phyloP scores from a whole-genome alignment of 2,888 invertebrate genomes.

The Eumerus sabulonum region DNA sequence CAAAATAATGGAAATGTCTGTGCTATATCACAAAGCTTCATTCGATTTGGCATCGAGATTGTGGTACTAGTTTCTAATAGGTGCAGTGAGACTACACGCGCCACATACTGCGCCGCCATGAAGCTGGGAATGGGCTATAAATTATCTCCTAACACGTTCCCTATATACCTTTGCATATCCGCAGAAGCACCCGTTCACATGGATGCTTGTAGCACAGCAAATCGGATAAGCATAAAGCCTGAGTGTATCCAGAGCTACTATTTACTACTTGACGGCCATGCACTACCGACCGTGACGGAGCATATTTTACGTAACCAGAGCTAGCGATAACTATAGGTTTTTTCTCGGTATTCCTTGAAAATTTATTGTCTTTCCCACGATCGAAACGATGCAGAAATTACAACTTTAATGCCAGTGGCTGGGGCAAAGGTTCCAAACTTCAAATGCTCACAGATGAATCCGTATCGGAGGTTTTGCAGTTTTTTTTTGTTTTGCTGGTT shows the following conservation, averaged over 20 bases:
- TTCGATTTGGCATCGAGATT: slow-evolving; percentile 59
- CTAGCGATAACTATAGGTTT: slow-evolving; percentile 14
- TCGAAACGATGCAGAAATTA: slow-evolving; percentile 26
- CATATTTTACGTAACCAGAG: slow-evolving; percentile 48
- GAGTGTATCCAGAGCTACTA: slow-evolving; percentile 30
- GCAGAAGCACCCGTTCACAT: too few species aligned
- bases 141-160: slow-evolving; percentile 53
- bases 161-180: slow-evolving; percentile 2
- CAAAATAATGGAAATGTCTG: slow-evolving; percentile 67
- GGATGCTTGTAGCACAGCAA: slow-evolving; percentile 20
- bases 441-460: slow-evolving; percentile 28
- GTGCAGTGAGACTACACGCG: slow-evolving; percentile 14
- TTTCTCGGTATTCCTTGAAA: slow-evolving; percentile 15
- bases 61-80: slow-evolving; percentile 41
- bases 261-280: slow-evolving; percentile 31
- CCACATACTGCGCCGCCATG: too few species aligned
- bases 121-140: slow-evolving; percentile 46
- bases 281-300: slow-evolving; percentile 6
- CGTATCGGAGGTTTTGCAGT: background rate
- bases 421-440: background rate
- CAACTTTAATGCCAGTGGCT: slow-evolving; percentile 40
- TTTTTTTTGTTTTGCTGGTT: slow-evolving; percentile 2
- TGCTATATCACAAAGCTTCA: slow-evolving; percentile 50
- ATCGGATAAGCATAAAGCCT: slow-evolving; percentile 47
- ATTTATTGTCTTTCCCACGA: slow-evolving; percentile 44